Conservation (phyloP, 2,888 invertebrate genomes). For the Micoletzkya japonica region DNA sequence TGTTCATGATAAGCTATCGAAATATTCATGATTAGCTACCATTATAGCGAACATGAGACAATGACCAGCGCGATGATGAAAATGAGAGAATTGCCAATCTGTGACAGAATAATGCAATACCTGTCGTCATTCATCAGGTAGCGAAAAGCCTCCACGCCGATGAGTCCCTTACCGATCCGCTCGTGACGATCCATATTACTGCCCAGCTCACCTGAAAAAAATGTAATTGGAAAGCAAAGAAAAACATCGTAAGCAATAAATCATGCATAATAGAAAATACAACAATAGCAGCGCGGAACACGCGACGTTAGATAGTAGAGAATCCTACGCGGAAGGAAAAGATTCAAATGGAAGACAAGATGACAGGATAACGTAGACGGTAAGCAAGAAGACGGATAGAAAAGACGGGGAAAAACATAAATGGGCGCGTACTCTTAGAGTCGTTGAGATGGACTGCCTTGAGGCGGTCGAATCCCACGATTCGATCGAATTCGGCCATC, state of each 20-base stretch:
- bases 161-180: conserved; percentile 67
- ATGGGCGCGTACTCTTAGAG: conserved; percentile 65
- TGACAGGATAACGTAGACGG: not conserved
- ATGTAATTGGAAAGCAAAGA: not conserved
- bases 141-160: conserved; percentile 65
- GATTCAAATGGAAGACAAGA: not conserved
- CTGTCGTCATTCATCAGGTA: conserved; percentile 65
- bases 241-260: not conserved
- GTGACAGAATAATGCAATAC: not conserved
- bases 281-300: too few species aligned
- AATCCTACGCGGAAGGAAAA: not conserved
- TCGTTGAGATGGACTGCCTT: conserved; percentile 69
- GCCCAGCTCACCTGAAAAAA: conserved; percentile 64
- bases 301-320: too few species aligned
- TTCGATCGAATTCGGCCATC: conserved; percentile 65
- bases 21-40: too few species aligned
- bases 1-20: not conserved
- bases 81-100: too few species aligned
- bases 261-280: not conserved
- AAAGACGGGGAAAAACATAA: too few species aligned
- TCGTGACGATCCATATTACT: conserved; percentile 67
- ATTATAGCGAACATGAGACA: too few species aligned
- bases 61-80: too few species aligned
- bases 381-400: not conserved
- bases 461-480: conserved; percentile 66